Conservation (phyloP, 2,797 vertebrate species). For the Onychomys arenicola region DNA sequence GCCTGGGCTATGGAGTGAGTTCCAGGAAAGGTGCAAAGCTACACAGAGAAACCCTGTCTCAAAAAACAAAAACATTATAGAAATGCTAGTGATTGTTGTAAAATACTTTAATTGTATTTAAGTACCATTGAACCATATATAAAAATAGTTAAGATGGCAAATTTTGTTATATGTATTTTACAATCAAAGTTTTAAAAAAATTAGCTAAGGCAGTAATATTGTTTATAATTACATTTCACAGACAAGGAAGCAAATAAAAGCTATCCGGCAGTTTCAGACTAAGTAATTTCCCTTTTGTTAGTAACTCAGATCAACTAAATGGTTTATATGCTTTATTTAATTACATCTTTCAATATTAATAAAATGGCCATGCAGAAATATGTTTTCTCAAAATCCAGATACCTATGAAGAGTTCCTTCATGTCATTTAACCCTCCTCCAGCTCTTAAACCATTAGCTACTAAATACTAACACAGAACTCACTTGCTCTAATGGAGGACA, state of each 20-base stretch:
- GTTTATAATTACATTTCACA: slow-evolving; percentile 59
- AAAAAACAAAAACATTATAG: too few species aligned
- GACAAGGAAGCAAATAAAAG: slow-evolving; percentile 46
- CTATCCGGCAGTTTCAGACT: neutral
- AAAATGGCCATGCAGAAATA: slow-evolving; percentile 19
- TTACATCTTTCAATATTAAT: slow-evolving; percentile 31
- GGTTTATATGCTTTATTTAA: slow-evolving; percentile 18
- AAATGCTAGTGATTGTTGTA: neutral
- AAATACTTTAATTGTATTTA: neutral
- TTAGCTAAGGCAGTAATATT: neutral
- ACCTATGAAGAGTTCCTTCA: neutral
- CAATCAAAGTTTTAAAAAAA: slow-evolving; percentile 4
- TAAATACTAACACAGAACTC: slow-evolving; percentile 23
- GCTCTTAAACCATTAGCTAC: neutral
- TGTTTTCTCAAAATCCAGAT: slow-evolving; percentile 45
- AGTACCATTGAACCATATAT: neutral
- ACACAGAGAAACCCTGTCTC: too few species aligned
- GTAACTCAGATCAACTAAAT: slow-evolving; percentile 33
- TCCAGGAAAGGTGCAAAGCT: too few species aligned
- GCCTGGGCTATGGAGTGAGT: too few species aligned
- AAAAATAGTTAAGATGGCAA: neutral
- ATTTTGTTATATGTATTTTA: neutral
- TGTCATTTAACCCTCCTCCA: neutral
- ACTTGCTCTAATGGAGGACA: neutral
- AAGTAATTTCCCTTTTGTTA: slow-evolving; percentile 45